These are phyloP conservation scores for human DNA, from an alignment of 2,113 vertebrate genomes.

Conservation along the genomic window DNA sequence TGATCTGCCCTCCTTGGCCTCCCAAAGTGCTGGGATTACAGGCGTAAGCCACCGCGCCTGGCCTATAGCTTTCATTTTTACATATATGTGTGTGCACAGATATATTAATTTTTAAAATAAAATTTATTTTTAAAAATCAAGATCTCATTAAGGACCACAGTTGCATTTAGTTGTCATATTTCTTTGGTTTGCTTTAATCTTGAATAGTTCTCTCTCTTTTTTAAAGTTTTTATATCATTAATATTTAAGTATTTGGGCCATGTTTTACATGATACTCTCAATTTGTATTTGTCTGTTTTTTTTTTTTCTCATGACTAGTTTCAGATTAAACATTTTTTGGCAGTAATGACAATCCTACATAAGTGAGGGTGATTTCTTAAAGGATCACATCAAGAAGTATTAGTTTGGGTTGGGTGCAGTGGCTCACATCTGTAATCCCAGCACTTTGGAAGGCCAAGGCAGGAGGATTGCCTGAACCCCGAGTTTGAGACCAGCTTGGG, in stretches of 20 bases:
- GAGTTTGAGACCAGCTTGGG: background rate
- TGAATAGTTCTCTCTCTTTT: background rate
- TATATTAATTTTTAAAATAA: background rate
- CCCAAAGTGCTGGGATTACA: too few species aligned
- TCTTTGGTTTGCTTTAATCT: constrained; percentile 12
- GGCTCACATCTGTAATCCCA: background rate
- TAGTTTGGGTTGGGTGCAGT: background rate
- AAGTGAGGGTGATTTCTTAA: background rate
- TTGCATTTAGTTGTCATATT: constrained; percentile 12
- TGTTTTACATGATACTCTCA: background rate
- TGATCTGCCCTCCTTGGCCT: too few species aligned
- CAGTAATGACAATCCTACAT: background rate
- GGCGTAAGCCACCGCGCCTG: too few species aligned
- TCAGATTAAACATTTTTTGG: background rate
- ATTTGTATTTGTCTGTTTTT: background rate
- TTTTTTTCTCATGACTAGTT: background rate
- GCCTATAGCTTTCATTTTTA: background rate
- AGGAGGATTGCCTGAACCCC: background rate
- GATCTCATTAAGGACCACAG: background rate
- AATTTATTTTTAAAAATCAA: background rate
- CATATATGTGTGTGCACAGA: background rate
- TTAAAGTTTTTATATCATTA: background rate
- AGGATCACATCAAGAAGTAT: background rate
- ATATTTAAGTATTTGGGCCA: background rate
- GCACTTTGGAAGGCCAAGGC: too few species aligned